A percentile compares a stretch with the other conserved stretches of the same genome.
Evolutionary conservation across 2,888 invertebrate species (phyloP).

Genomic region (Leucoma salicis): DNA sequence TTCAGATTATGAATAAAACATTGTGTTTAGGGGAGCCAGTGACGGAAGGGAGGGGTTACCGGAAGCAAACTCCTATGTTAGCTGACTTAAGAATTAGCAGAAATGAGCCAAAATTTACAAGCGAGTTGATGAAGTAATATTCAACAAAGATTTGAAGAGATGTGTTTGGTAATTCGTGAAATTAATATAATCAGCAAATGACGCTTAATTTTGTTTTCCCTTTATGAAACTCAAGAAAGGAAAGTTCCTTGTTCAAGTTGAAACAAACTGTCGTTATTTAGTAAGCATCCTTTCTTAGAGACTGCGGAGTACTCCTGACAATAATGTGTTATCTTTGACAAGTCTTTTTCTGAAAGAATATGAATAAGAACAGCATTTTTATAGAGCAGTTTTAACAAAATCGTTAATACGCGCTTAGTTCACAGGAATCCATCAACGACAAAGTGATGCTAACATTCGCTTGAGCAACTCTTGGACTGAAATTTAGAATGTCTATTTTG

Average conservation of each 20-base stretch:
- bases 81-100: slow-evolving; percentile 40
- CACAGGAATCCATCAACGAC: slow-evolving; percentile 5
- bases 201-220: slow-evolving; percentile 20
- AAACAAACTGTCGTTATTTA: slow-evolving; percentile 10
- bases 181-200: slow-evolving; percentile 30
- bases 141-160: slow-evolving; percentile 10
- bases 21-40: slow-evolving; percentile 32
- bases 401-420: no score
- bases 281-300: slow-evolving; percentile 6
- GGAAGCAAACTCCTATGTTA: slow-evolving; percentile 19
- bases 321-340: background rate
- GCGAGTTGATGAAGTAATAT: slow-evolving; percentile 21
- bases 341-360: slow-evolving; percentile 1
- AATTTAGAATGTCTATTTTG: no score
- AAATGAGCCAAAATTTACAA: slow-evolving; percentile 37
- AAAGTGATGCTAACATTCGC: background rate
- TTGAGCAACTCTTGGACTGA: background rate
- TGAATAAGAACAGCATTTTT: no score
- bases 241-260: slow-evolving; percentile 16
- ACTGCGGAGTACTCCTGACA: slow-evolving; percentile 7
- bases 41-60: slow-evolving; percentile 6
- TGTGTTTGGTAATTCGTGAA: slow-evolving; percentile 18
- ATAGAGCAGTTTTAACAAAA: no score
- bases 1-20: slow-evolving; percentile 72
- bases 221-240: slow-evolving; percentile 14